phyloP scores from a whole-genome alignment of 2,797 vertebrate species.

The Catostomus latipinnis region DNA sequence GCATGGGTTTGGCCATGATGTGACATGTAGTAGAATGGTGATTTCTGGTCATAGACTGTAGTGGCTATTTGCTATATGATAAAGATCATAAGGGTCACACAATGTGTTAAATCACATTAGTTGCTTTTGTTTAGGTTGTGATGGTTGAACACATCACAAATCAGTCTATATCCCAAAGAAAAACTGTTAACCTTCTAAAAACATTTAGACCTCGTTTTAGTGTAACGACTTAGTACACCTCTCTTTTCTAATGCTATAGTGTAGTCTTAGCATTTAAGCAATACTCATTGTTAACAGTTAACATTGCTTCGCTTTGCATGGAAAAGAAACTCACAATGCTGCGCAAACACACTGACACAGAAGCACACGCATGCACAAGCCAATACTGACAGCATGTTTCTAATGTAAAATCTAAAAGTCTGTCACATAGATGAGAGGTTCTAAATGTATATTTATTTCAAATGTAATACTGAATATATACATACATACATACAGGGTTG shows the following conservation, averaged over 20 bases:
- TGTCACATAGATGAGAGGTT: slow-evolving; percentile 13
- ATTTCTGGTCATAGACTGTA: slow-evolving; percentile 26
- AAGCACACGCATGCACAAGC: slow-evolving; percentile 19
- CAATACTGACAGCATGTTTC: slow-evolving; percentile 2
- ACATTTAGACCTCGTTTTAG: slow-evolving; percentile 22
- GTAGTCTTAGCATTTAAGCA: slow-evolving; percentile 38
- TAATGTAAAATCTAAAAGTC: slow-evolving; percentile 18
- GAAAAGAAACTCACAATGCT: slow-evolving; percentile 9
- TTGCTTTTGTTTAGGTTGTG: slow-evolving; percentile 8
- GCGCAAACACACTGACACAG: slow-evolving; percentile 30
- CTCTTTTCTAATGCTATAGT: slow-evolving; percentile 20
- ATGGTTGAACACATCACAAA: slow-evolving; percentile 25
- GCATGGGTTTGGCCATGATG: slow-evolving; percentile 22
- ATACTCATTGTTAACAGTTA: neutral
- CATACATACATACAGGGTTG: no score
- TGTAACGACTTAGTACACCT: neutral
- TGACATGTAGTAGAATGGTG: slow-evolving; percentile 16
- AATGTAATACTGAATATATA: neutral
- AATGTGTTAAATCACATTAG: slow-evolving; percentile 31
- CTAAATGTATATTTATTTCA: slow-evolving; percentile 45
- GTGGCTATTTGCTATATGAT: slow-evolving; percentile 36
- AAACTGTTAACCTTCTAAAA: slow-evolving; percentile 14
- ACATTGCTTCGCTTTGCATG: slow-evolving; percentile 44
- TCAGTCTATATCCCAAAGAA: slow-evolving; percentile 38
- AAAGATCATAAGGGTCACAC: slow-evolving; percentile 18